Evolutionary conservation across 2,797 vertebrate species (phyloP).

Genomic region (Petrocephalus schoutedeni): DNA sequence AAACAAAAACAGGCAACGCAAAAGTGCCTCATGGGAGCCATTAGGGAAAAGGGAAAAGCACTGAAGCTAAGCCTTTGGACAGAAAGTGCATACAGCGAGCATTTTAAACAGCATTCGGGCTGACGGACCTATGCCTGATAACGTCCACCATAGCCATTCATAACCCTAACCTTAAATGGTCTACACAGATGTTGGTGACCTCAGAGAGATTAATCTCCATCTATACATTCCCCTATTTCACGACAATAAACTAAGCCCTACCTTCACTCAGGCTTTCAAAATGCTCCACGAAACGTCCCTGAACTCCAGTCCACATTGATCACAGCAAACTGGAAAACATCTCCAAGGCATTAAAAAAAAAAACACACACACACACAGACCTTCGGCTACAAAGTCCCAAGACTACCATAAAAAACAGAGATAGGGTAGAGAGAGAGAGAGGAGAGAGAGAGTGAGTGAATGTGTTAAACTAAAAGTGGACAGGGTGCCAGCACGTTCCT

Average conservation of each 20-base stretch:
- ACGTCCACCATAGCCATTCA: not conserved
- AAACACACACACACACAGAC: not conserved
- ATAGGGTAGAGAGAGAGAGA: conserved; percentile 21
- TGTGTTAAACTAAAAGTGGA: not conserved
- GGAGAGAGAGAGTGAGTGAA: not conserved
- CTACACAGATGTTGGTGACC: not conserved
- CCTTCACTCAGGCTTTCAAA: conserved; percentile 26
- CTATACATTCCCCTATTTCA: not conserved
- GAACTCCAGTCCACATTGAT: conserved; percentile 57
- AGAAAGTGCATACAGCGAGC: not conserved
- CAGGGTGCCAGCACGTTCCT: not conserved
- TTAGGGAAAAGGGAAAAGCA: not conserved
- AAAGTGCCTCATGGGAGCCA: not conserved
- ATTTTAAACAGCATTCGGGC: not conserved
- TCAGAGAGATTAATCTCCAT: not conserved
- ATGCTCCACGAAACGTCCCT: conserved; percentile 37
- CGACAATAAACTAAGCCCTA: not conserved
- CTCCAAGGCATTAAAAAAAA: not conserved
- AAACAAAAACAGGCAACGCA: not conserved
- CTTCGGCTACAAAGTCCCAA: not conserved
- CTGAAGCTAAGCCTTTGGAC: not conserved
- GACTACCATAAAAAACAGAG: not conserved
- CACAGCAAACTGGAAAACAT: not conserved
- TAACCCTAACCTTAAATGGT: not conserved
- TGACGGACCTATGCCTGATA: not conserved